Evolutionary conservation across 2,888 invertebrate species (phyloP), one percentile per base, ranked within the genome.

Genomic region (Agapetus fuscipes): DNA sequence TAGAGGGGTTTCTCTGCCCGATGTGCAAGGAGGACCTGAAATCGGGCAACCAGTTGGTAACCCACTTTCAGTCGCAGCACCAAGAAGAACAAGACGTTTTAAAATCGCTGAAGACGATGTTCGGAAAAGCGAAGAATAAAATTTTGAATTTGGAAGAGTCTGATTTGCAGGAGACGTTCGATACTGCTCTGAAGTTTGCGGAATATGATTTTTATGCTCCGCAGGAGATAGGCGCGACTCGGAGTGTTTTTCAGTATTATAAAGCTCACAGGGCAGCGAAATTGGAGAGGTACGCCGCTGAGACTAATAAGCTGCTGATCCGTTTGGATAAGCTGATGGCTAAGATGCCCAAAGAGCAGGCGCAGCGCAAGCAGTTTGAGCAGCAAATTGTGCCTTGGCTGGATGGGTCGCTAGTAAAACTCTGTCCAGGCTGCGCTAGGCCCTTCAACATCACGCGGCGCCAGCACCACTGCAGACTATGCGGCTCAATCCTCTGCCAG

Each of bases 391-490:
- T 97, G 3, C 83, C 86, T 20, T 98, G 98, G 98, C 66, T 91
- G 30, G 89, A 93, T 54, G 97, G 97, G 24, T 78, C 78, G 32
- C 85, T 85, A 37, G 94, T 93, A 1, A 83, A 82, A 46, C 64
- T 89, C 6, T 98, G 97, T 59, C 91, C 93, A 0, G 83, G 80
- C 49, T 98, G 98, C 66, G 87, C 91, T 0, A 81, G 82, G 56
- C 72, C 79, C 30, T 98, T 98, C 62, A 83, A 85, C 53, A 62
- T 94, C 40, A 81, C 91, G 0, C 71, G 90, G 41, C 71, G 97
- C 48, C 88, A 94, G 59, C 97, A 98, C 63, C 98, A 98, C 63
- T 98, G 98, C 57, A 72, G 96, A 45, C 72, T 97, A 3, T 97
- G 91, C 59, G 96, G 96, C 1, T 84, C 87, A 39, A 81, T 96